Conservation (phyloP, 2,888 invertebrate species). For the Cantharis rustica region DNA sequence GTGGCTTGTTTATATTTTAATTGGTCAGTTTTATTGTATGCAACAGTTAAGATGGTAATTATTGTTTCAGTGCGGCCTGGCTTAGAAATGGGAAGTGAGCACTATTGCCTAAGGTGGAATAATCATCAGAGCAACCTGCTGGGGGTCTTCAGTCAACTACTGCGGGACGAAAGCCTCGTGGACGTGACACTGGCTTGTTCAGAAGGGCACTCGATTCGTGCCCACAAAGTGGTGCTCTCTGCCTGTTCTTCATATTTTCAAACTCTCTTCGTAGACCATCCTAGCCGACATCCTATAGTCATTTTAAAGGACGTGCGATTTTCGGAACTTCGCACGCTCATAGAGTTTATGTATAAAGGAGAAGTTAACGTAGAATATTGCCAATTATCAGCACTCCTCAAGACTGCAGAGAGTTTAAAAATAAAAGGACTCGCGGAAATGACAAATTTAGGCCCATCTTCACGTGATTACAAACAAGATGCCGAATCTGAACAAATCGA, state of each 20-base stretch:
- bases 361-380: slow-evolving; percentile 95
- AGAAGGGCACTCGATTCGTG: slow-evolving; percentile 93
- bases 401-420: slow-evolving; percentile 91
- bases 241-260: slow-evolving; percentile 96
- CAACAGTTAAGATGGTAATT: neutral
- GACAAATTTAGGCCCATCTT: slow-evolving; percentile 76
- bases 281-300: slow-evolving; percentile 90
- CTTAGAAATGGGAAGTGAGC: slow-evolving; percentile 98
- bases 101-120: slow-evolving; percentile 98
- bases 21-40: neutral
- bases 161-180: slow-evolving; percentile 93
- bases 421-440: slow-evolving; percentile 93
- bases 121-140: slow-evolving; percentile 98
- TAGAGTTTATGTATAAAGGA: slow-evolving; percentile 96
- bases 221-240: slow-evolving; percentile 92
- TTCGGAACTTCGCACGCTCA: slow-evolving; percentile 86
- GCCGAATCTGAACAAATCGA: slow-evolving; percentile 52
- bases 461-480: slow-evolving; percentile 52
- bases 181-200: slow-evolving; percentile 96
- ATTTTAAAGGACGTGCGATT: slow-evolving; percentile 94
- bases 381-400: slow-evolving; percentile 86
- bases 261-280: slow-evolving; percentile 90
- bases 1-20: neutral
- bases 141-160: slow-evolving; percentile 95
- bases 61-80: slow-evolving; percentile 76